Percentiles rank a stretch among this genome's conserved stretches.
Evolutionary conservation across 2,113 vertebrate species (phyloP).

Genomic region (Natator depressus): DNA sequence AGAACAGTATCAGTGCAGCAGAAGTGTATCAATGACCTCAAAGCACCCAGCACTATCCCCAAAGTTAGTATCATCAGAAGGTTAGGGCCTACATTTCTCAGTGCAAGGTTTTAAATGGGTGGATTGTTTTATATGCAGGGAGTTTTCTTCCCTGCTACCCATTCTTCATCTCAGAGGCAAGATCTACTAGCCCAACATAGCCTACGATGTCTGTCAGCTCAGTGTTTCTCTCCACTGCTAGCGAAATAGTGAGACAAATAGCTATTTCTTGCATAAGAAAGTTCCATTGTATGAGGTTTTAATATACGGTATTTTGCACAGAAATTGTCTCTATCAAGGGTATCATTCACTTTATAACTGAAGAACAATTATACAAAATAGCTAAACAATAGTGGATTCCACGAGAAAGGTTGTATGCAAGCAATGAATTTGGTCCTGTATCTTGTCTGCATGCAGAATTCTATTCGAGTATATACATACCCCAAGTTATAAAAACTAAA

Average conservation of each 20-base stretch:
- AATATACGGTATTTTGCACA: background rate
- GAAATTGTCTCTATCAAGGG: background rate
- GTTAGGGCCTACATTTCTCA: background rate
- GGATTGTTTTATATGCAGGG: background rate
- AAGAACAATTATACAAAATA: conserved; percentile 19
- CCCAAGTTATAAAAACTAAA: conserved; percentile 15
- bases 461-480: conserved; percentile 25
- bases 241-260: background rate
- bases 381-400: background rate
- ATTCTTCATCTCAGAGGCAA: accelerated
- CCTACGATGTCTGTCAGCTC: background rate
- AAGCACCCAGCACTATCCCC: background rate
- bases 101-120: background rate
- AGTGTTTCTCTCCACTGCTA: background rate
- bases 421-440: background rate
- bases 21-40: background rate
- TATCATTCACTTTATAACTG: background rate
- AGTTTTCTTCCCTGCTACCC: background rate
- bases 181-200: background rate
- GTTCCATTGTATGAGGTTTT: background rate
- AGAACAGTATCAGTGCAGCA: background rate
- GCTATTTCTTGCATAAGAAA: background rate
- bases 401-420: background rate
- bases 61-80: background rate
- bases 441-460: conserved; percentile 25